Conservation (phyloP, 2,888 invertebrate species). For the Prosopocoilus inquinatus region DNA sequence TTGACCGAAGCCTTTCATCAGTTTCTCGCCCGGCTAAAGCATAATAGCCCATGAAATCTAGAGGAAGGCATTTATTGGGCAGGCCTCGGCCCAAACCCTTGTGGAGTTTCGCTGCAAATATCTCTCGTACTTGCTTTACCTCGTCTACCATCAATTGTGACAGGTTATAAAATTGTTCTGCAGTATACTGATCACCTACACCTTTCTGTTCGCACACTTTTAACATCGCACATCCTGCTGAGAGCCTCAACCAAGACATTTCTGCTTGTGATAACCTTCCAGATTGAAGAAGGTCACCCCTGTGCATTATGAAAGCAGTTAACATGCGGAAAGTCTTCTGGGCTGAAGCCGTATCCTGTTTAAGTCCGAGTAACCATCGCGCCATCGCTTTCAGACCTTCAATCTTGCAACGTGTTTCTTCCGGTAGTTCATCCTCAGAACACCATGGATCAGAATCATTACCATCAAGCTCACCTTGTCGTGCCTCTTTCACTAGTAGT, state of each 20-base stretch:
- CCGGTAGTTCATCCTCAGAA: constrained; percentile 79
- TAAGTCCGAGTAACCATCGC: constrained; percentile 89
- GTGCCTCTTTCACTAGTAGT: constrained; percentile 78
- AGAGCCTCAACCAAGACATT: constrained; percentile 88
- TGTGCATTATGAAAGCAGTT: constrained; percentile 89
- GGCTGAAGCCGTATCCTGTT: constrained; percentile 82
- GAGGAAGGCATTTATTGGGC: constrained; percentile 85
- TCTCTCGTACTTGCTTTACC: constrained; percentile 83
- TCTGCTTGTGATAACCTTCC: constrained; percentile 78
- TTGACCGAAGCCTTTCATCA: constrained; percentile 69
- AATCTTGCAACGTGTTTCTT: constrained; percentile 88
- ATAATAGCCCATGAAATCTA: constrained; percentile 97
- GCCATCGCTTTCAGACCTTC: constrained; percentile 96
- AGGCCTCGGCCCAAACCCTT: constrained; percentile 84
- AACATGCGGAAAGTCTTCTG: constrained; percentile 94
- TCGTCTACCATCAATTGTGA: constrained; percentile 87
- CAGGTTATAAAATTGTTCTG: constrained; percentile 92
- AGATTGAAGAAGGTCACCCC: constrained; percentile 66
- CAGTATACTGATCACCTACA: constrained; percentile 91
- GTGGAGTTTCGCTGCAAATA: constrained; percentile 86
- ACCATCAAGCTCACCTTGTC: constrained; percentile 47
- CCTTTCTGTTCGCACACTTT: constrained; percentile 97
- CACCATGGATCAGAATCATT: constrained; percentile 73
- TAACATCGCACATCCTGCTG: constrained; percentile 93
- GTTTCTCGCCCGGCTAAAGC: constrained; percentile 86